These are phyloP conservation scores for Adelphocoris suturalis DNA, from an alignment of 2,888 invertebrate species.

Conservation along the genomic window DNA sequence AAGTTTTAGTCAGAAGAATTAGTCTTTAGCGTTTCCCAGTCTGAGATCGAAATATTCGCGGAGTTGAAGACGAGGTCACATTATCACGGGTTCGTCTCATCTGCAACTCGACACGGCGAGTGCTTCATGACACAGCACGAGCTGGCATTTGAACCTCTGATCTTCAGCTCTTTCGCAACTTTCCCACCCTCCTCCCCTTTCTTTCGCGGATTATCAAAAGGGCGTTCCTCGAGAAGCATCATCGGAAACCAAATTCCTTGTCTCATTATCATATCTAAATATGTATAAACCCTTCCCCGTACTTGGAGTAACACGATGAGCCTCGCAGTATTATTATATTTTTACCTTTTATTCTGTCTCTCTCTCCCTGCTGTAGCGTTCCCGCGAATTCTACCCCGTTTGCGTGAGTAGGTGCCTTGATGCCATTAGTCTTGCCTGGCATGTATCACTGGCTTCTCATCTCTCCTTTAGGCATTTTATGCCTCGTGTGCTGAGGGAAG, in stretches of 20 bases:
- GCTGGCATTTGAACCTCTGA: constrained; percentile 54
- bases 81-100: background rate
- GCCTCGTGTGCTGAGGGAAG: constrained; percentile 34
- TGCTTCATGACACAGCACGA: constrained; percentile 53
- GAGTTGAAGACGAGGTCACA: too few species aligned
- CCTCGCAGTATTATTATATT: constrained; percentile 10
- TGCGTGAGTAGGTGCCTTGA: constrained; percentile 37
- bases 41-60: too few species aligned
- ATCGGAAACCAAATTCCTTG: constrained; percentile 58
- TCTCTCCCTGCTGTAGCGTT: background rate
- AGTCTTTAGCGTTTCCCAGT: too few species aligned
- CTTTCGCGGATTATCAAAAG: constrained; percentile 47
- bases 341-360: constrained; percentile 29
- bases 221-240: constrained; percentile 19
- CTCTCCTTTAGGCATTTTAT: constrained; percentile 35
- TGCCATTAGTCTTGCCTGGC: constrained; percentile 49
- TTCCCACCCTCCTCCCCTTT: constrained; percentile 8
- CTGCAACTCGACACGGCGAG: constrained; percentile 3
- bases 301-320: constrained; percentile 44
- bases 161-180: constrained; percentile 32
- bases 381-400: constrained; percentile 43
- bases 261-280: constrained; percentile 53
- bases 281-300: constrained; percentile 49
- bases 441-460: constrained; percentile 31
- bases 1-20: too few species aligned